A percentile compares a stretch with the other conserved stretches of the same genome.
Conservation (phyloP, 2,113 vertebrate genomes). For the Genyomyrus donnyi region DNA sequence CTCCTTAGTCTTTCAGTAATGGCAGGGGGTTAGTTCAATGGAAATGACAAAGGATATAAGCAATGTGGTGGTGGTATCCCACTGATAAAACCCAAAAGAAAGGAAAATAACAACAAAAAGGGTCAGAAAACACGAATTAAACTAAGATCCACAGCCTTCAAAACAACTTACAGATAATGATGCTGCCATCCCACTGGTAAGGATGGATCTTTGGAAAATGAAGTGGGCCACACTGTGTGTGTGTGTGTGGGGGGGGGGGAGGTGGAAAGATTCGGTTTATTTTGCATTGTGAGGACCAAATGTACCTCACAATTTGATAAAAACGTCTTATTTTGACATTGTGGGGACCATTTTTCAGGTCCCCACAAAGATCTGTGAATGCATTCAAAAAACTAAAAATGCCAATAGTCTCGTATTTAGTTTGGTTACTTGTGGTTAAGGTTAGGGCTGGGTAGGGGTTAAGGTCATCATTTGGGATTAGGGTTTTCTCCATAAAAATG, state of each 20-base stretch:
- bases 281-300: no score
- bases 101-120: neutral
- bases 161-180: neutral
- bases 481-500: neutral
- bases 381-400: no score
- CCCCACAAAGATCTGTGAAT: no score
- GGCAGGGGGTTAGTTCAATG: neutral
- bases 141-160: neutral
- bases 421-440: no score
- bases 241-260: neutral
- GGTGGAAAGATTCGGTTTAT: no score
- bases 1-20: neutral
- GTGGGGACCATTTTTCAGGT: no score
- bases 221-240: neutral
- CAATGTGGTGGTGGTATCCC: neutral
- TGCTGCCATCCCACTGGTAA: neutral
- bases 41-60: neutral
- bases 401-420: no score
- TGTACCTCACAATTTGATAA: no score
- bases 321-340: no score
- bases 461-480: no score
- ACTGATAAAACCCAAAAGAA: neutral
- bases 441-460: no score
- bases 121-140: neutral
- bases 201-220: neutral